Evolutionary conservation across 2,888 invertebrate genomes (phyloP).

Genomic region (Anthrax anthrax): DNA sequence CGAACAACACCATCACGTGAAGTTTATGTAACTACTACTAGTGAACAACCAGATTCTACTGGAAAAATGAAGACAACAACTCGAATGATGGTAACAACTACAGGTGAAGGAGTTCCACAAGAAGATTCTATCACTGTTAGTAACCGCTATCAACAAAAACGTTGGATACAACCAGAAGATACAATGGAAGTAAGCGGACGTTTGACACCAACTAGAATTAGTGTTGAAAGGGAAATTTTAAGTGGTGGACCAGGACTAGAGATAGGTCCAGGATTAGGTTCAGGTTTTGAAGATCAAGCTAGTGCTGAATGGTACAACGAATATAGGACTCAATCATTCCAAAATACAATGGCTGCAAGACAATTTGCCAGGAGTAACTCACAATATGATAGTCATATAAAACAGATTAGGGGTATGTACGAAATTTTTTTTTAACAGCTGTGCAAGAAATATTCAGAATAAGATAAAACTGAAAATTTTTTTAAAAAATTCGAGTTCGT

Average conservation of each 20-base stretch:
- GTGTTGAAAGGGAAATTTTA: neutral
- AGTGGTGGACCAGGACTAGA: neutral
- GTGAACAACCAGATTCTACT: conserved; percentile 11
- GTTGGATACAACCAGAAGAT: conserved; percentile 17
- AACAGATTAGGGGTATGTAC: conserved; percentile 64
- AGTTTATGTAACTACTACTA: conserved; percentile 9
- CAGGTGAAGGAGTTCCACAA: conserved; percentile 6
- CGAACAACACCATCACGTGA: conserved; percentile 23
- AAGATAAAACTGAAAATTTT: no score
- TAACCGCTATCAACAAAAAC: conserved; percentile 13
- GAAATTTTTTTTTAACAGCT: no score
- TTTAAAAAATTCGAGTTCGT: no score
- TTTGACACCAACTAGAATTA: neutral
- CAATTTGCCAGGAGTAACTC: conserved; percentile 63
- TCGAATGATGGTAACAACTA: conserved; percentile 11
- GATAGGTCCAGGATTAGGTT: neutral
- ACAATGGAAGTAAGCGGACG: conserved; percentile 6
- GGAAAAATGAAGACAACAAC: conserved; percentile 26
- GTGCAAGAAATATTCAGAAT: no score
- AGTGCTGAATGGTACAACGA: conserved; percentile 43
- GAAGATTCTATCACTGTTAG: conserved; percentile 11
- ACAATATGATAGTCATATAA: conserved; percentile 77
- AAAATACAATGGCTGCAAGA: conserved; percentile 49
- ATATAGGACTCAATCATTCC: conserved; percentile 39
- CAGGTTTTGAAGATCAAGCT: conserved; percentile 19